Evolutionary conservation across 2,888 invertebrate species (phyloP).

Genomic region (Leptinotarsa rubiginosa): DNA sequence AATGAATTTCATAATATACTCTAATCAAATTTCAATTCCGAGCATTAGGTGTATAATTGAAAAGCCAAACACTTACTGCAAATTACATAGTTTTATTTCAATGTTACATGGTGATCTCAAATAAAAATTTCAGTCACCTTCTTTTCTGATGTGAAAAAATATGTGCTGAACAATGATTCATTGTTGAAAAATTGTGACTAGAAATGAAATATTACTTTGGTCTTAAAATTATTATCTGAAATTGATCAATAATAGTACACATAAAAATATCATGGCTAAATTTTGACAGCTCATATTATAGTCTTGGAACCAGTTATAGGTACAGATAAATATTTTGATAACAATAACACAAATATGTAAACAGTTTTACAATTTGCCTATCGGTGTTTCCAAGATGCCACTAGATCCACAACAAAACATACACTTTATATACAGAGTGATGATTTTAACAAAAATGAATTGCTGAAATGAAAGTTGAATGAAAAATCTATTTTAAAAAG

Average conservation of each 20-base stretch:
- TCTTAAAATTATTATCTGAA: slow-evolving; percentile 40
- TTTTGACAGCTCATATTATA: not conserved
- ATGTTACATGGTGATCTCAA: slow-evolving; percentile 47
- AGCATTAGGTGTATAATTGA: not conserved
- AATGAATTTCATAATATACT: too few relatives aligned
- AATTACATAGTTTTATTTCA: slow-evolving; percentile 44
- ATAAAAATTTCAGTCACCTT: slow-evolving; percentile 45
- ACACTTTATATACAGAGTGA: not conserved
- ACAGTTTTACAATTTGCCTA: not conserved
- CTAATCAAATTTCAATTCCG: too few relatives aligned
- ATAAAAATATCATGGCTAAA: not conserved
- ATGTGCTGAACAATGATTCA: slow-evolving; percentile 49
- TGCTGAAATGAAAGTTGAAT: too few relatives aligned
- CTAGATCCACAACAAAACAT: not conserved
- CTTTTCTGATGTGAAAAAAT: slow-evolving; percentile 44
- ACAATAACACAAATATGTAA: not conserved
- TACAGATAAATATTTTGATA: not conserved
- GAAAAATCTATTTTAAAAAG: too few relatives aligned
- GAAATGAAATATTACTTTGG: slow-evolving; percentile 55
- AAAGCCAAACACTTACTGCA: slow-evolving; percentile 34
- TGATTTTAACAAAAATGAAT: not conserved
- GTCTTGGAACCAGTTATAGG: not conserved
- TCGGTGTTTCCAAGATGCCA: not conserved
- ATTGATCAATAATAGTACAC: slow-evolving; percentile 38
- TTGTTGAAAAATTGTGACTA: slow-evolving; percentile 53